Evolutionary conservation across 2,113 vertebrate species (phyloP).

Genomic region (Oncorhynchus clarkii): DNA sequence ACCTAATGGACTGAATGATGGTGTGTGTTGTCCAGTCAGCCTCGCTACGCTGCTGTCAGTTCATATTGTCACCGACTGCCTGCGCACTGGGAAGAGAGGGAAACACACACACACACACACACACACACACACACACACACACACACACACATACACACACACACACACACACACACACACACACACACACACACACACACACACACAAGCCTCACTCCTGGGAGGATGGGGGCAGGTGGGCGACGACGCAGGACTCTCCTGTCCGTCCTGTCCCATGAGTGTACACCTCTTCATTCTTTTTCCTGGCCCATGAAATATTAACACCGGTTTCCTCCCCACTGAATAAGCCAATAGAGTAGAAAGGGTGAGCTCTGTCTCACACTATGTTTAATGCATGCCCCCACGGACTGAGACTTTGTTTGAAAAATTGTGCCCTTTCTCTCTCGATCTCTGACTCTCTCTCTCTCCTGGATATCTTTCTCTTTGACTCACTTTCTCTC

Average conservation of each 20-base stretch:
- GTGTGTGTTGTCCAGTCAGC: slow-evolving; percentile 48
- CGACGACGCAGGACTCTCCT: neutral
- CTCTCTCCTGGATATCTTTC: neutral
- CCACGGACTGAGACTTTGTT: slow-evolving; percentile 43
- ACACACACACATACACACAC: no score
- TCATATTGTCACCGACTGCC: slow-evolving; percentile 11
- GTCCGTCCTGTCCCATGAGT: slow-evolving; percentile 46
- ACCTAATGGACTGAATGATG: slow-evolving; percentile 53
- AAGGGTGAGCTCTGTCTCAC: slow-evolving; percentile 63
- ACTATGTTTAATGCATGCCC: slow-evolving; percentile 60
- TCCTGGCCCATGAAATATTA: slow-evolving; percentile 69
- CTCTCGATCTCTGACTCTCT: neutral
- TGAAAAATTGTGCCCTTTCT: slow-evolving; percentile 42
- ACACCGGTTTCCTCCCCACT: slow-evolving; percentile 51
- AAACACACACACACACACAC: no score
- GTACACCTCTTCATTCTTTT: slow-evolving; percentile 54
- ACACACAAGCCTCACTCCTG: slow-evolving; percentile 21
- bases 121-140: neutral
- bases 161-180: no score
- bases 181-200: no score
- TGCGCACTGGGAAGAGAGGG: neutral
- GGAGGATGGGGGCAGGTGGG: slow-evolving; percentile 1
- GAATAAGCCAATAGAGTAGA: slow-evolving; percentile 63
- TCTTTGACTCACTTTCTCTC: neutral
- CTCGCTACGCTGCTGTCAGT: slow-evolving; percentile 30